Evolutionary conservation across 2,888 invertebrate species (phyloP), one percentile per base, ranked within the genome.

Genomic region (Theretra japonica): DNA sequence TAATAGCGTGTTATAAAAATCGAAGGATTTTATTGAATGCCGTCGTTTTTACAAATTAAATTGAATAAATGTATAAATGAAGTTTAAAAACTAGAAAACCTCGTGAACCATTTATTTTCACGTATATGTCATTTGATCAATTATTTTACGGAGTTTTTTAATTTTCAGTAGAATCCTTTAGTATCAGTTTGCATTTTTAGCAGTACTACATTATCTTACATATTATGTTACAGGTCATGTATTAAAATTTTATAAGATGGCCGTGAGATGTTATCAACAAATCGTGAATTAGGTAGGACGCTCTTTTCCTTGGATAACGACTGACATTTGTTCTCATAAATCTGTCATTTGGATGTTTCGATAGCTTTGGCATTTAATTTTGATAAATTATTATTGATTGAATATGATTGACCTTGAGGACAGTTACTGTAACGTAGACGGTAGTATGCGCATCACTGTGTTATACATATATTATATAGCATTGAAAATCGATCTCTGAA

Each of bases 401-500:
- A 69, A 68, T 69, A 69, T 60, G 56, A 71, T 74, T 79, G 73
- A 68, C 79, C 79, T 79, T 75, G 75, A 58, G n/a, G 65, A 73
- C 74, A 73, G 68, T 23, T 15, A 65, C 56, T 65, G 50, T 73
- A 72, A 60, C 50, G 58, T 70, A 62, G 60, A 30, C 41, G 65
- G 23, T 17, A 30, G 70, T 68, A 41, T 57, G 50, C 60, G 58
- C 57, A 33, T 73, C 68, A 68, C 57, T 70, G 33, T 56, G 74
- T 56, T 65, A 75, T 75, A 28, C 28, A 28, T n/a, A 72, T 75
- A 72, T 75, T 75, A 74, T 74, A 75, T 28, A 77, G 75, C 74
- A 74, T 76, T 76, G 70, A 75, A 72, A 65, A 75, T 80, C 72
- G 73, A 74, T 79, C 72, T 73, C 76, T 74, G 74, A 70, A 74